These are phyloP conservation scores for Phrynocephalus versicolor DNA, from an alignment of 2,113 vertebrate genomes.

Conservation along the genomic window DNA sequence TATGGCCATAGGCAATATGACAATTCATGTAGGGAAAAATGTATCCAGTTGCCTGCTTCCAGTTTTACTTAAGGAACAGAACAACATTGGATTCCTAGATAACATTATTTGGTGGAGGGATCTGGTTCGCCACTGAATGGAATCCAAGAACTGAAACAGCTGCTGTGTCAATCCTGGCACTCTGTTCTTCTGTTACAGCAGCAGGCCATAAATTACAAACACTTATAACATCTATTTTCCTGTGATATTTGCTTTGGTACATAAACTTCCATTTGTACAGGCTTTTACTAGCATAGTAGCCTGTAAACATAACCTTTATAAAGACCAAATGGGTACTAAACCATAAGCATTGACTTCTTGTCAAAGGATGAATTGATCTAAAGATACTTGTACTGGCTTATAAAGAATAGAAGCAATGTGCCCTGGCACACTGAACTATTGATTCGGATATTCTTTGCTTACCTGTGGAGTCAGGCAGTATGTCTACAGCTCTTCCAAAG, in stretches of 20 bases:
- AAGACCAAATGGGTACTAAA: conserved; percentile 52
- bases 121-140: neutral
- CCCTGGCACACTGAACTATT: conserved; percentile 47
- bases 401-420: conserved; percentile 45
- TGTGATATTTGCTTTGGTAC: conserved; percentile 24
- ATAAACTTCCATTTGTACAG: conserved; percentile 47
- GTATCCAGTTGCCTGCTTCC: neutral
- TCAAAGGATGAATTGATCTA: conserved; percentile 53
- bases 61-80: conserved; percentile 1
- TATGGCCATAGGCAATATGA: too few relatives aligned
- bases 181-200: conserved; percentile 6
- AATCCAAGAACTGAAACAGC: neutral
- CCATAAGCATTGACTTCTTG: conserved; percentile 40
- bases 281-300: neutral
- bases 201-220: neutral
- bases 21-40: neutral
- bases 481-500: conserved; percentile 10
- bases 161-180: neutral
- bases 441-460: conserved; percentile 26
- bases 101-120: neutral
- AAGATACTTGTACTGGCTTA: conserved; percentile 33
- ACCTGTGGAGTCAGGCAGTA: neutral
- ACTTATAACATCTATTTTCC: neutral
- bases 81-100: neutral
- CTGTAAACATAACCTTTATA: conserved; percentile 52